Percentiles rank a stretch among this genome's conserved stretches.
phyloP scores from a whole-genome alignment of 1,140 invertebrate species.

The Ceratina japonica region DNA sequence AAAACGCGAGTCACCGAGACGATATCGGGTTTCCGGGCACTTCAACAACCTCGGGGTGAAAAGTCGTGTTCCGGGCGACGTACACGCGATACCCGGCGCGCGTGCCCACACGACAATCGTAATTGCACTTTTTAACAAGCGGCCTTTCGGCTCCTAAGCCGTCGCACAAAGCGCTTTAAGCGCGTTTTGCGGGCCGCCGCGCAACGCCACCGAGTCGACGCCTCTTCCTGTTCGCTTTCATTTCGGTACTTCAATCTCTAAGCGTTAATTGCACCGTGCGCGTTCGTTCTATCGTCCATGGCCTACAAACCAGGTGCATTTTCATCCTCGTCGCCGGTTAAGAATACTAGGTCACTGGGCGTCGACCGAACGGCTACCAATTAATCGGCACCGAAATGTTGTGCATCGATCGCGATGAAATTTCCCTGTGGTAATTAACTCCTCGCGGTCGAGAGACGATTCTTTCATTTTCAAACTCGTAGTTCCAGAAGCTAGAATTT shows the following conservation, averaged over 20 bases:
- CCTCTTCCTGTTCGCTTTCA: constrained; percentile 19
- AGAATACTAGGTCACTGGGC: not conserved
- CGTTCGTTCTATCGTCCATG: not conserved
- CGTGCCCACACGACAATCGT: not conserved
- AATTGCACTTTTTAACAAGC: not conserved
- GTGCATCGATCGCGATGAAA: not conserved
- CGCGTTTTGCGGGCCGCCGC: constrained; percentile 5
- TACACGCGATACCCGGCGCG: not conserved
- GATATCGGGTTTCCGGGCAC: constrained; percentile 47
- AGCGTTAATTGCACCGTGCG: not conserved
- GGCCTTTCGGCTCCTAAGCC: not conserved
- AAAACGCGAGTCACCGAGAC: constrained; percentile 36
- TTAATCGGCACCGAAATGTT: not conserved
- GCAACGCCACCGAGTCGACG: not conserved
- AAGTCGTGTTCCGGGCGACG: not conserved
- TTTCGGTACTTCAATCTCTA: constrained; percentile 4
- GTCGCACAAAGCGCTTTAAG: constrained; percentile 27
- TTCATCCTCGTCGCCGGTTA: not conserved
- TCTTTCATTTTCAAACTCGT: too few species aligned
- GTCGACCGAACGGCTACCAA: not conserved
- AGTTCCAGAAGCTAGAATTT: too few species aligned
- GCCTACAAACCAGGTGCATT: not conserved
- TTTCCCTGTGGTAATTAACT: too few species aligned
- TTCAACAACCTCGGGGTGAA: constrained; percentile 19
- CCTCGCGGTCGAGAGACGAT: too few species aligned